phyloP scores from a whole-genome alignment of 2,888 invertebrate genomes.

The Sinodicranocentrus sp. region DNA sequence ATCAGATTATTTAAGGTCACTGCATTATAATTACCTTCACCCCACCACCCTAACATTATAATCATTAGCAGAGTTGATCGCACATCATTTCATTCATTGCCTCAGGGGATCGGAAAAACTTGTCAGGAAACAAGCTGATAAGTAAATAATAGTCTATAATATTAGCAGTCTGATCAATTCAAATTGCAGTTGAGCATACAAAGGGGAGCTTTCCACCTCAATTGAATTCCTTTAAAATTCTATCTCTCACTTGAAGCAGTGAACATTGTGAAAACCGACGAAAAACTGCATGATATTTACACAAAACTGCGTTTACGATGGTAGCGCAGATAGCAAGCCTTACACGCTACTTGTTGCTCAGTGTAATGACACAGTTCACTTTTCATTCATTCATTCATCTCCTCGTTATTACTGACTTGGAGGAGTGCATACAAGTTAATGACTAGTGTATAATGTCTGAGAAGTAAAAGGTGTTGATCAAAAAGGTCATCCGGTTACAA shows the following conservation, averaged over 20 bases:
- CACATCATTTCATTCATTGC: conserved; percentile 1
- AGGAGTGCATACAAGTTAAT: conserved; percentile 42
- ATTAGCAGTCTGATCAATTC: no score
- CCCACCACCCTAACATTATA: background rate
- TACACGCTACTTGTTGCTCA: conserved; percentile 20
- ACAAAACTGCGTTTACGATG: background rate
- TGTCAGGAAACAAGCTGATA: conserved; percentile 7
- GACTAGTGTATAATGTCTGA: conserved; percentile 40
- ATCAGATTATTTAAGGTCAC: background rate
- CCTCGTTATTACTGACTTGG: conserved; percentile 6
- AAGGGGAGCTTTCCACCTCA: no score
- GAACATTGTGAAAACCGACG: background rate
- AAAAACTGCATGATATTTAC: background rate
- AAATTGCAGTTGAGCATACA: no score
- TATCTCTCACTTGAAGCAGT: no score
- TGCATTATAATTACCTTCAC: background rate
- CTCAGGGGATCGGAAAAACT: background rate
- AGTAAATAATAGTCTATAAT: background rate
- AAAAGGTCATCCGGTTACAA: conserved; percentile 67
- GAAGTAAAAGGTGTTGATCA: conserved; percentile 67
- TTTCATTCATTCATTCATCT: conserved; percentile 65
- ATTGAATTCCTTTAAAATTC: background rate
- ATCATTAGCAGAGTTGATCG: conserved; percentile 11
- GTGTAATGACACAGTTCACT: background rate
- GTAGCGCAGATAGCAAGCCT: background rate